Evolutionary conservation across 2,797 vertebrate species (phyloP), one percentile per base, ranked within the genome.

Genomic region (Pampus argenteus): DNA sequence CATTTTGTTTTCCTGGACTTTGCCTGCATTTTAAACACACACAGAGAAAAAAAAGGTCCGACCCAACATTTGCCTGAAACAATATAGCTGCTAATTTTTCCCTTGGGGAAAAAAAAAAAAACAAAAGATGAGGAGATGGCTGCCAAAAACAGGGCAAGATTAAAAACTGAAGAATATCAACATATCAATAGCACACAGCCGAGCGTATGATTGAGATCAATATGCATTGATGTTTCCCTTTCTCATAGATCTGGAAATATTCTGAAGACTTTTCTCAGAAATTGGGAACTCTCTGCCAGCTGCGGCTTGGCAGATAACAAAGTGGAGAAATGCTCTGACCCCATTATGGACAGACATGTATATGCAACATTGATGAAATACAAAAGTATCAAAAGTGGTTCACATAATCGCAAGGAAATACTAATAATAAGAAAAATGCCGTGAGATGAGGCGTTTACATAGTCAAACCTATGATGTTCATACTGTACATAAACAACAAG

Each of bases 1-100:
- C 66, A 78, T 83, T 79, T 80, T 65, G 66, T 75, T 79, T 69
- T 20, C 60, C 60, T 54, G 58, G 61, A 57, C 29, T 68, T 61
- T 48, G 36, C 72, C 31, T 79, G 74, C 66, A 66, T 75, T 76
- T 29, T 44, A 49, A 70, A 74, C 9, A 64, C 17, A 34, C 15
- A 48, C n/a, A n/a, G n/a, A n/a, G n/a, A n/a, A 52, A 49, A 54
- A 71, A 66, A 58, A 54, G 8, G 15, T 18, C 34, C n/a, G 36
- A 63, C 49, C 49, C 51, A 72, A 72, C 48, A 76, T 61, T 60
- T 76, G 74, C 22, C 65, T 69, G 71, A 54, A 64, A 74, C 0
- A 5, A 74, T 28, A 52, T 5, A 54, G 50, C 42, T 36, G 64
- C 63, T 40, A 45, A 66, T 28, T 58, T 5, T 15, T 76, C 60